phyloP scores from a whole-genome alignment of 92 coral and sea anemone species.

The Virgularia gustaviana region DNA sequence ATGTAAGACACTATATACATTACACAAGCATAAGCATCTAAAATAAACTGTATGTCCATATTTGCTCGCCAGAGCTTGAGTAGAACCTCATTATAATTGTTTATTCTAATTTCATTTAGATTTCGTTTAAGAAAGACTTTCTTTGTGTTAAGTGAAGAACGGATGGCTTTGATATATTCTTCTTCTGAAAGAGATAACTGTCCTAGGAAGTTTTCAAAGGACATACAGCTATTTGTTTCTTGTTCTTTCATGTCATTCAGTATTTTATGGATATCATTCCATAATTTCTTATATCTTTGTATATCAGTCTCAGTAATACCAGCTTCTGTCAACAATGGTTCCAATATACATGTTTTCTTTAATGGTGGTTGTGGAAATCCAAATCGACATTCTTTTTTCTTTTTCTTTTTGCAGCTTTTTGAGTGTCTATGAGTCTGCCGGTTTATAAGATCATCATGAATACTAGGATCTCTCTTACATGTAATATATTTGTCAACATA shows the following conservation, averaged over 20 bases:
- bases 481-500: conserved; percentile 21
- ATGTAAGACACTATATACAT: conserved; percentile 53
- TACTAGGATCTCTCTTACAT: conserved; percentile 16
- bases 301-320: conserved; percentile 33
- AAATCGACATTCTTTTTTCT: conserved; percentile 10
- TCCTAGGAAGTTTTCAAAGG: conserved; percentile 36
- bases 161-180: conserved; percentile 45
- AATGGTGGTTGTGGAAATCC: conserved; percentile 36
- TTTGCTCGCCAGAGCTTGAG: conserved; percentile 55
- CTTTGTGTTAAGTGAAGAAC: conserved; percentile 32
- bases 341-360: conserved; percentile 28
- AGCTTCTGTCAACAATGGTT: background rate
- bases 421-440: conserved; percentile 44
- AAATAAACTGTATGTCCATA: conserved; percentile 55
- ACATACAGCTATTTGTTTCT: conserved; percentile 33
- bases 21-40: conserved; percentile 60
- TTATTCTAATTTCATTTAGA: conserved; percentile 5
- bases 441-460: conserved; percentile 28
- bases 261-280: conserved; percentile 24
- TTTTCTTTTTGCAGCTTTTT: conserved; percentile 37
- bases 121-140: conserved; percentile 27
- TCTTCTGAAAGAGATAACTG: conserved; percentile 42
- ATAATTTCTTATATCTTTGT: too few species aligned
- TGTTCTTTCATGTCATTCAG: conserved; percentile 21
- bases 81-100: conserved; percentile 3